Conservation (phyloP, 1,140 invertebrate species). For the Acromyrmex echinatior region DNA sequence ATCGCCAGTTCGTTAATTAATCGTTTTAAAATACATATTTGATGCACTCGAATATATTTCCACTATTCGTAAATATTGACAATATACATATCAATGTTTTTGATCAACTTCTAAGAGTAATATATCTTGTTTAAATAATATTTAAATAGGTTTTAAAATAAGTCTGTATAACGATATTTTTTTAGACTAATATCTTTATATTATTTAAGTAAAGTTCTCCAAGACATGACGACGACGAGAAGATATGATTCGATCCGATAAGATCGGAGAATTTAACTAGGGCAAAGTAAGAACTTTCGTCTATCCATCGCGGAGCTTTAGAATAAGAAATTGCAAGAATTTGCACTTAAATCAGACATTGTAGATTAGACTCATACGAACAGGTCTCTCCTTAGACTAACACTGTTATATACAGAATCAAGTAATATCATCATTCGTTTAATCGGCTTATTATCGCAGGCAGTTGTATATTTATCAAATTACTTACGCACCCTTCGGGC, state of each 20-base stretch:
- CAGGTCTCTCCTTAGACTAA: constrained; percentile 32
- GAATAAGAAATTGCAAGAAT: constrained; percentile 29
- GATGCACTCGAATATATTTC: constrained; percentile 4
- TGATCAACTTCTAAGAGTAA: constrained; percentile 6
- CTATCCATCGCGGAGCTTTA: constrained; percentile 25
- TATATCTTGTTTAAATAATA: constrained; percentile 13
- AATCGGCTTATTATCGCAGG: constrained; percentile 60
- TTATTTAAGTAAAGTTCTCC: not conserved
- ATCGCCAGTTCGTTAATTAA: constrained; percentile 22
- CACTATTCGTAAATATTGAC: not conserved
- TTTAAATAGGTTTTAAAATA: not conserved
- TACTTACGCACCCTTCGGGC: not conserved
- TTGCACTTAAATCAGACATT: not conserved
- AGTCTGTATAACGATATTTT: not conserved
- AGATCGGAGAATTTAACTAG: constrained; percentile 16
- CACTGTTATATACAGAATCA: constrained; percentile 31
- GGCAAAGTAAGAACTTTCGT: constrained; percentile 4
- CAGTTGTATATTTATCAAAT: constrained; percentile 56
- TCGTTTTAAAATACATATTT: constrained; percentile 35
- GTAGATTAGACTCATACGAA: constrained; percentile 9
- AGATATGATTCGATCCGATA: constrained; percentile 30
- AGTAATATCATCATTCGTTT: constrained; percentile 23
- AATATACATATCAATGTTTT: not conserved
- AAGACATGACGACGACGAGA: constrained; percentile 14
- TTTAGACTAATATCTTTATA: not conserved